Percentiles rank a stretch among this genome's conserved stretches.
phyloP scores from a whole-genome alignment of 2,888 invertebrate genomes.

The Heliconius aoede region DNA sequence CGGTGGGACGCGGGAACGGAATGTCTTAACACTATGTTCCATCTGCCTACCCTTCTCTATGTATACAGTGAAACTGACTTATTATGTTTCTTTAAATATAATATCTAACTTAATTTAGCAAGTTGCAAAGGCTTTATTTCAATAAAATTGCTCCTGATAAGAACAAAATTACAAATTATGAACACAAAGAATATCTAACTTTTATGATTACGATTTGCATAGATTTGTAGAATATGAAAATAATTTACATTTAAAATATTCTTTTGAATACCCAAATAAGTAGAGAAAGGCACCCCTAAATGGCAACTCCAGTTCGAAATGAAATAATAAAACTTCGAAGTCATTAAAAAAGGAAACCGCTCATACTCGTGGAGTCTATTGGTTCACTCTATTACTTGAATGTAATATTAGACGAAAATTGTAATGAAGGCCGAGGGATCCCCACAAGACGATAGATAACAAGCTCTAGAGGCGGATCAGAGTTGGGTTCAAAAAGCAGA shows the following conservation, averaged over 20 bases:
- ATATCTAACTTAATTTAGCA: not conserved
- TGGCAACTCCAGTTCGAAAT: conserved; percentile 53
- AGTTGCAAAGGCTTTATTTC: not conserved
- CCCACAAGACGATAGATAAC: conserved; percentile 75
- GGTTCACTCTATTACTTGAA: conserved; percentile 67
- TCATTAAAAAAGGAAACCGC: conserved; percentile 56
- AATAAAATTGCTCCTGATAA: not conserved
- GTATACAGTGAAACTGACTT: too few species aligned
- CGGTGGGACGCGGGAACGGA: too few species aligned
- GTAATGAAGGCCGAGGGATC: conserved; percentile 75
- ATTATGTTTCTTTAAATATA: not conserved
- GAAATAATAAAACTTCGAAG: conserved; percentile 43
- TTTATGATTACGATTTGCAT: conserved; percentile 15
- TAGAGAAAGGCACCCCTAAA: conserved; percentile 44
- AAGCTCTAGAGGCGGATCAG: conserved; percentile 61
- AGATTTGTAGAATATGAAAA: conserved; percentile 6
- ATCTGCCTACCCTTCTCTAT: too few species aligned
- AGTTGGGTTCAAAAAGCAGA: conserved; percentile 44
- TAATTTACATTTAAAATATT: conserved; percentile 22
- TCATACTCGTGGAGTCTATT: conserved; percentile 56
- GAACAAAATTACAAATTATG: conserved; percentile 11
- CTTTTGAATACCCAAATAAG: conserved; percentile 28
- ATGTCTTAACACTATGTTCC: too few species aligned
- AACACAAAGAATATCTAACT: conserved; percentile 5
- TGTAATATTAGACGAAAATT: conserved; percentile 78